Evolutionary conservation across 2,113 vertebrate genomes (phyloP), one percentile per base, ranked within the genome.

Genomic region (Cepphus grylle): DNA sequence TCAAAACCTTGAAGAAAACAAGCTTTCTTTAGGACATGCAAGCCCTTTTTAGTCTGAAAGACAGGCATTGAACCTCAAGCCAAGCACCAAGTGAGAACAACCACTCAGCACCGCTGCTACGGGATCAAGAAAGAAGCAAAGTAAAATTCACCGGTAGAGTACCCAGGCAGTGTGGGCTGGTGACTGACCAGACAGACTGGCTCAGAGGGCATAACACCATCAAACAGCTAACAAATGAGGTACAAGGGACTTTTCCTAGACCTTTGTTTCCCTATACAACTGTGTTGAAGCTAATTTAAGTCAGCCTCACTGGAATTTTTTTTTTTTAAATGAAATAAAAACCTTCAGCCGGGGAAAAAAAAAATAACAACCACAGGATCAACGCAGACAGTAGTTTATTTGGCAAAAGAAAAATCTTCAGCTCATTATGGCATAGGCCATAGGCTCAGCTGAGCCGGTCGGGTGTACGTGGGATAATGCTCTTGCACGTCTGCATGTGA

Each of bases 161-260:
- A 38, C 27, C 8, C 47, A 32, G 45, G 55, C 26, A 26, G 29
- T 0, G 0, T 0, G 0, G 20, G 18, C 34, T 63, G 21, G 20
- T 72, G 72, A 21, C 20, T 12, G 36, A 36, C 20, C 59, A 62
- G 43, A 42, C 34, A 86, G n/a, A 26, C 19, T 43, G 40, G 32
- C 32, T 91, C n/a, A 45, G 52, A 55, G 53, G 62, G 32, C n/a
- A 8, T 16, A 67, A 77, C 0, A 1, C 23, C 45, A 61, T 55
- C 65, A 81, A 63, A 43, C 6, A 65, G 43, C 38, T 77, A 76
- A 86, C 11, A 72, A 76, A 77, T 42, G 13, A 69, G 47, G 17
- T 61, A 69, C 7, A 12, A 61, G 20, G 13, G 32, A 34, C 8
- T 76, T 67, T 56, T 6, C 2, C 5, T 30, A 47, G 6, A 3